Percentiles rank a stretch among this genome's conserved stretches.
Conservation (phyloP, 2,797 vertebrate genomes). For the Myotis planiceps region DNA sequence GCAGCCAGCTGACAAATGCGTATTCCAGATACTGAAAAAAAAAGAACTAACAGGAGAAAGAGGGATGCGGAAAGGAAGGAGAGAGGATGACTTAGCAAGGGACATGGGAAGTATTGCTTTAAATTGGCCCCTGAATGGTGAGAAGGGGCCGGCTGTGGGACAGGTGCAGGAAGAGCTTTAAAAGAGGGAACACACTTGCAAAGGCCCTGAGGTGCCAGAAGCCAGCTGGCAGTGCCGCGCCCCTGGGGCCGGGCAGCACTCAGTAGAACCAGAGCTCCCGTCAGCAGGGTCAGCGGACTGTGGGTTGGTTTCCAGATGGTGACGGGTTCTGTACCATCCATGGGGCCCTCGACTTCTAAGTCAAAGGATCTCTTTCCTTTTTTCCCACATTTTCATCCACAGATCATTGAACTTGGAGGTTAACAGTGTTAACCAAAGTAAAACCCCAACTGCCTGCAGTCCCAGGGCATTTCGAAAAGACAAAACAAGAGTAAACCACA, state of each 20-base stretch:
- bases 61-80: not conserved
- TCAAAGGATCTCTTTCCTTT: not conserved
- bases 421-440: not conserved
- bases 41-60: not conserved
- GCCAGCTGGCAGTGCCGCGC: not conserved
- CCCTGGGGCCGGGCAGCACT: rapidly evolving
- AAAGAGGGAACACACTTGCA: not conserved
- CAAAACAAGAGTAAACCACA: not conserved
- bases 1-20: not conserved
- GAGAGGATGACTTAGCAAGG: not conserved
- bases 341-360: not conserved
- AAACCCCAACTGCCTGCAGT: not conserved
- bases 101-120: not conserved
- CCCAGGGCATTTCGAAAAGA: not conserved
- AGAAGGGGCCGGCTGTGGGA: not conserved
- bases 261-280: not conserved
- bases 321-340: not conserved
- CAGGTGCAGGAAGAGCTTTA: rapidly evolving
- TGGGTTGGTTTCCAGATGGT: not conserved
- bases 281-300: rapidly evolving
- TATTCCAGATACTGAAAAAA: not conserved
- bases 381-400: not conserved
- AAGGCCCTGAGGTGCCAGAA: not conserved
- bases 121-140: not conserved
- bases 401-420: not conserved